phyloP scores from a whole-genome alignment of 2,113 vertebrate genomes.

The Anoplopoma fimbria region DNA sequence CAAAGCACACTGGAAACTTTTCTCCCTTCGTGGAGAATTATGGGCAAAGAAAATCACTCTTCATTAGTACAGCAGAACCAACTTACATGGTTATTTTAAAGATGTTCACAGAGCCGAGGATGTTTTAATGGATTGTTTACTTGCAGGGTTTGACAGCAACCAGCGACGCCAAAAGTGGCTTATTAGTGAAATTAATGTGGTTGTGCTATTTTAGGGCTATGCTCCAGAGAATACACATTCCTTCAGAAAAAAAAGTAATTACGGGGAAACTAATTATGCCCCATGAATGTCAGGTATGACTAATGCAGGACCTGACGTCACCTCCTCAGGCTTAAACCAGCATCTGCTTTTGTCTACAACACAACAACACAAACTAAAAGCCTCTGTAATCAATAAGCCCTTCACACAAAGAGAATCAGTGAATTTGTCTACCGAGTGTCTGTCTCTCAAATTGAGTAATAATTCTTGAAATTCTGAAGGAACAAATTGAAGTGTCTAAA shows the following conservation, averaged over 20 bases:
- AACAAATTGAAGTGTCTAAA: not conserved
- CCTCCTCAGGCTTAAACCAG: conserved; percentile 45
- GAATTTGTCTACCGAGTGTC: conserved; percentile 9
- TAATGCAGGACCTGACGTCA: conserved; percentile 71
- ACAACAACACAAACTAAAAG: conserved; percentile 16
- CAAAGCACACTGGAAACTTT: conserved; percentile 23
- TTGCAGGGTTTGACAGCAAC: conserved; percentile 50
- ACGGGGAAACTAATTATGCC: conserved; percentile 78
- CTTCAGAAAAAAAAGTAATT: conserved; percentile 75
- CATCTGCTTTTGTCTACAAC: conserved; percentile 3
- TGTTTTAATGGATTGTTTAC: conserved; percentile 66
- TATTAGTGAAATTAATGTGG: conserved; percentile 74
- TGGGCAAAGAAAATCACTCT: conserved; percentile 12
- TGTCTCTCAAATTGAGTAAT: not conserved
- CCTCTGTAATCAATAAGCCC: conserved; percentile 36
- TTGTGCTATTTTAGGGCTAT: conserved; percentile 75
- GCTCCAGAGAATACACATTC: conserved; percentile 69
- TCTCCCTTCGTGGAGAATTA: conserved; percentile 2
- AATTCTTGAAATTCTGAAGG: not conserved
- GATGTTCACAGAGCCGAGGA: conserved; percentile 22
- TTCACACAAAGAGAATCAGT: conserved; percentile 17
- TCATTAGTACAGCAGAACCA: conserved; percentile 43
- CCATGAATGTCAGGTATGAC: conserved; percentile 81
- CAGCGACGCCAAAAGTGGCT: conserved; percentile 54
- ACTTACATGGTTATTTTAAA: conserved; percentile 40